These are phyloP conservation scores for Rhinophrynus dorsalis DNA, from an alignment of 2,797 vertebrate species.

Conservation along the genomic window DNA sequence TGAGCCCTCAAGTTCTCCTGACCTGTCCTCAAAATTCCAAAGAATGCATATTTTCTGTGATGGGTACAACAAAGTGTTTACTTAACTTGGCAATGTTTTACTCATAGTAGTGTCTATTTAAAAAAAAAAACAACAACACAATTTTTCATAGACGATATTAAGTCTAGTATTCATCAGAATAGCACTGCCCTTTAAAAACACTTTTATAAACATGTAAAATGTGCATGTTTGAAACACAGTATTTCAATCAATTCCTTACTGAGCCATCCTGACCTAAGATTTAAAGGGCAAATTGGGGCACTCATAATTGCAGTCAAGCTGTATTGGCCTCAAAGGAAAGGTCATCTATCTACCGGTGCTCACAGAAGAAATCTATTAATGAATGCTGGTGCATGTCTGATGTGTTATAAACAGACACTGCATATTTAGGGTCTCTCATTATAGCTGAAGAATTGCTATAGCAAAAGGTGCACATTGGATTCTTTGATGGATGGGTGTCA, in stretches of 20 bases:
- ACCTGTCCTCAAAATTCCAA: too few species aligned
- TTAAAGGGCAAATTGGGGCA: slow-evolving; percentile 55
- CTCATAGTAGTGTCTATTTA: neutral
- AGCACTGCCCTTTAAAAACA: slow-evolving; percentile 40
- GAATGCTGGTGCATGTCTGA: slow-evolving; percentile 52
- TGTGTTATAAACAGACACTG: slow-evolving; percentile 51
- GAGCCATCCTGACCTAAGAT: slow-evolving; percentile 53
- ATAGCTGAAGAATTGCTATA: slow-evolving; percentile 48
- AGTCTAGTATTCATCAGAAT: slow-evolving; percentile 23
- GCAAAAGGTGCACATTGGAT: slow-evolving; percentile 51
- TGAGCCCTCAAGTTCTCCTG: too few species aligned
- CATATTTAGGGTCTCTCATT: slow-evolving; percentile 57
- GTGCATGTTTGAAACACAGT: slow-evolving; percentile 49
- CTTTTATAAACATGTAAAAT: slow-evolving; percentile 37
- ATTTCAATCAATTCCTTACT: slow-evolving; percentile 50
- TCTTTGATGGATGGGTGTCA: slow-evolving; percentile 65
- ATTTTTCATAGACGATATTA: too few species aligned
- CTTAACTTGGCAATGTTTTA: neutral
- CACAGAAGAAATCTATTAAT: slow-evolving; percentile 54
- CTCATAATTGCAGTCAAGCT: slow-evolving; percentile 48
- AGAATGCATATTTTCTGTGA: too few species aligned
- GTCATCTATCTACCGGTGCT: slow-evolving; percentile 56
- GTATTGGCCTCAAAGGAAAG: slow-evolving; percentile 53
- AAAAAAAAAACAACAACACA: too few species aligned
- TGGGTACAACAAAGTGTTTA: too few species aligned